These are phyloP conservation scores for Oceanites oceanicus DNA, from an alignment of 2,113 vertebrate genomes.

Conservation along the genomic window DNA sequence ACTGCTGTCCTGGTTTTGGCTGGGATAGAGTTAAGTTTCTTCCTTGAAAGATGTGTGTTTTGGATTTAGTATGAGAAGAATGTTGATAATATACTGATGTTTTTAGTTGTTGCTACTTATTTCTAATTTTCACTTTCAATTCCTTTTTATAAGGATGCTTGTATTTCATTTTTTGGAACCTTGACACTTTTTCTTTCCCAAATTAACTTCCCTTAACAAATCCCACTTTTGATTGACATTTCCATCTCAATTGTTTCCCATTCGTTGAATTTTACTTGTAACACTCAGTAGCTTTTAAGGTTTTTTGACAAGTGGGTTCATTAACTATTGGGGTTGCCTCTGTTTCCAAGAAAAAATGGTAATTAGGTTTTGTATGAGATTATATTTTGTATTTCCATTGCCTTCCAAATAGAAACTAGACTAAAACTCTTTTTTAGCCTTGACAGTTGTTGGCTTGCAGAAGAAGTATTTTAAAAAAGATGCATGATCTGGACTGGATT, in stretches of 20 bases:
- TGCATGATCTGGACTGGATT: not conserved
- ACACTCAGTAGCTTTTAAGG: not conserved
- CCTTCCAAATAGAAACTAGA: not conserved
- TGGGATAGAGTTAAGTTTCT: no score
- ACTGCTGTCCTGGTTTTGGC: no score
- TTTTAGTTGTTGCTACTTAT: not conserved
- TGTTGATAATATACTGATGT: no score
- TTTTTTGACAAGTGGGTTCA: not conserved
- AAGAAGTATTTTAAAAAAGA: not conserved
- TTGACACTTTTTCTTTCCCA: not conserved
- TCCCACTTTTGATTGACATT: not conserved
- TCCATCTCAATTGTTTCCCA: not conserved
- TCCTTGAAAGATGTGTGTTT: no score
- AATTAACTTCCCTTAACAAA: not conserved
- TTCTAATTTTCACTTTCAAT: not conserved
- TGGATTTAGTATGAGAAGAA: no score
- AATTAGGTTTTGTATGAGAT: not conserved
- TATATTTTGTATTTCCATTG: not conserved
- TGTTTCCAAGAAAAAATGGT: not conserved
- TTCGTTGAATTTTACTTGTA: not conserved
- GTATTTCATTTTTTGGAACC: not conserved
- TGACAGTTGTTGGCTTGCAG: not conserved
- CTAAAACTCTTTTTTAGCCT: not conserved
- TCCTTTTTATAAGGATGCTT: not conserved
- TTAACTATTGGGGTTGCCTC: not conserved